Evolutionary conservation across 2,797 vertebrate species (phyloP).

Genomic region (Nasua narica): DNA sequence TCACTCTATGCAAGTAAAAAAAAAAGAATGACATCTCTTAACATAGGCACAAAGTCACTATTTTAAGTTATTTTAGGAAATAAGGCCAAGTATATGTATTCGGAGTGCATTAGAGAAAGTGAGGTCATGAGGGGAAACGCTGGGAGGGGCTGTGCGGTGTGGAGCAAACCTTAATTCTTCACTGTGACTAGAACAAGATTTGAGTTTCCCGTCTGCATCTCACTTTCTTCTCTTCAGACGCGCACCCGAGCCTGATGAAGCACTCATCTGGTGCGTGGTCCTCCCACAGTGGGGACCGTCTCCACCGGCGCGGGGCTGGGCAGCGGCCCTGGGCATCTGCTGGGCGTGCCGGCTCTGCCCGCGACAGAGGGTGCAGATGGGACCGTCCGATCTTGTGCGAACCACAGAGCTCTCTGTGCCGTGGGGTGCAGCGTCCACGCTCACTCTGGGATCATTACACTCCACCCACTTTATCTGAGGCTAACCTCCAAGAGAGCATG

Average conservation of each 20-base stretch:
- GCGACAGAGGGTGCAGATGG: not conserved
- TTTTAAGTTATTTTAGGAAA: not conserved
- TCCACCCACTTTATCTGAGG: not conserved
- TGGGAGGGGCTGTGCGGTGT: not conserved
- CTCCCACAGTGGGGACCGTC: not conserved
- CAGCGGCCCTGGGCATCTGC: fast-evolving
- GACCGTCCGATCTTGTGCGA: fast-evolving
- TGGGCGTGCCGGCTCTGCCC: not conserved
- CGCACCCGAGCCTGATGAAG: not conserved
- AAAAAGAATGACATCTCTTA: not conserved
- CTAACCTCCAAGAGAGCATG: not conserved
- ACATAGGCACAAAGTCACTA: not conserved
- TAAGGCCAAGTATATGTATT: not conserved
- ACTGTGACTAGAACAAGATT: not conserved
- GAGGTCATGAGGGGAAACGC: not conserved
- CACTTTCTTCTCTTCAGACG: not conserved
- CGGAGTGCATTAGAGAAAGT: not conserved
- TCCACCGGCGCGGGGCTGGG: not conserved
- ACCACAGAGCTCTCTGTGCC: not conserved
- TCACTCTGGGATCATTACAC: not conserved
- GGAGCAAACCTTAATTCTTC: not conserved
- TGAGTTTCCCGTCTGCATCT: not conserved
- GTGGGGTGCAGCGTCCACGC: fast-evolving
- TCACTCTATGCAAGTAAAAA: not conserved
- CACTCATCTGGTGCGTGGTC: not conserved